Evolutionary conservation across 2,113 vertebrate genomes (phyloP).

Genomic region (Oriolus oriolus): DNA sequence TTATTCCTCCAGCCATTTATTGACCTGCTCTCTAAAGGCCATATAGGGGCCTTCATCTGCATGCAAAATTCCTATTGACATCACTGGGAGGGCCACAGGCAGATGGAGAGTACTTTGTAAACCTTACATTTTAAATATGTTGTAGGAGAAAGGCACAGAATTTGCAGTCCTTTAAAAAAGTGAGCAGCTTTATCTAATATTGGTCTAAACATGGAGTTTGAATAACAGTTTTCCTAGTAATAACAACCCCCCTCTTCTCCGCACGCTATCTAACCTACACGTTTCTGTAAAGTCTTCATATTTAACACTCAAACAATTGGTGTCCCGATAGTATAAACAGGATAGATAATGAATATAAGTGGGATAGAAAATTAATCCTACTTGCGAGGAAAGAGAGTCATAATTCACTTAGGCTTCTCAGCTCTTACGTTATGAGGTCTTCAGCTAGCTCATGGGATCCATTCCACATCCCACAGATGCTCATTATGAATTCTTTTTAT

Average conservation of each 20-base stretch:
- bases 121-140: conserved; percentile 46
- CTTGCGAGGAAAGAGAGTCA: conserved; percentile 64
- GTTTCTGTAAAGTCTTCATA: conserved; percentile 37
- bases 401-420: conserved; percentile 75
- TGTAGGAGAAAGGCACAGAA: background rate
- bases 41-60: conserved; percentile 61
- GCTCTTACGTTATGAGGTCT: conserved; percentile 72
- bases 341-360: conserved; percentile 68
- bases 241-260: background rate
- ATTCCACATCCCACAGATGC: conserved; percentile 74
- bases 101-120: conserved; percentile 53
- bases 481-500: conserved; percentile 81
- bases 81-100: conserved; percentile 41
- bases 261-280: conserved; percentile 20
- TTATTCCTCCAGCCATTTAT: conserved; percentile 71
- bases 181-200: conserved; percentile 9
- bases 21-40: conserved; percentile 68
- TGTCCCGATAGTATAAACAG: conserved; percentile 67
- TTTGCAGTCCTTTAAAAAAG: background rate
- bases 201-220: background rate
- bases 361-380: conserved; percentile 69
- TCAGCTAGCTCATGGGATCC: conserved; percentile 72
- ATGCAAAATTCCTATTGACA: conserved; percentile 66
- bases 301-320: conserved; percentile 64
- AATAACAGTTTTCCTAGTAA: background rate